Evolutionary conservation across 2,888 invertebrate species (phyloP), one percentile per base, ranked within the genome.

Genomic region (Troglohyphantes excavatus): DNA sequence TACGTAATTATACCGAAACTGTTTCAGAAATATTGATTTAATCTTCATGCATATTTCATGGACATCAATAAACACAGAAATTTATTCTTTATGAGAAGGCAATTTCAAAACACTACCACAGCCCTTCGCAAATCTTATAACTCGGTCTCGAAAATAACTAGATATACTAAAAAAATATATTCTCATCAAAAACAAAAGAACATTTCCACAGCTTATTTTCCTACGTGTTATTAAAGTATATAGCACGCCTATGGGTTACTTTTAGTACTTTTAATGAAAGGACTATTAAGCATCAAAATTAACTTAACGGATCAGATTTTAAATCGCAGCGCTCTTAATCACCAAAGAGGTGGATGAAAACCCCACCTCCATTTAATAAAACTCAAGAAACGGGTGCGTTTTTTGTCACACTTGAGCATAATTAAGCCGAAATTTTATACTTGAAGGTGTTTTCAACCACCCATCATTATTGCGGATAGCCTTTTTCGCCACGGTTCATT

Each of bases 21-120:
- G 53, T 53, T 53, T 53, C 53, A 13, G 53, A 53, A 53, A 53
- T 53, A 53, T 53, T 53, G 53, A 53, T 53, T 53, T n/a, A 53
- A 53, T 13, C 13, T 53, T 53, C n/a, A 53, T 53, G 53, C 53
- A 53, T 53, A 53, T 53, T 53, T 53, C 2, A 53, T 53, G 53
- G 17, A 11, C 53, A 53, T 53, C 53, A 53, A 53, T 53, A 53
- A 53, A 53, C 53, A 53, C 53, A 17, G n/a, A 7, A 53, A n/a
- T 53, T 53, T 53, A 53, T 53, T 53, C 53, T n/a, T n/a, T 53
- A 11, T 53, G 17, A 53, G 33, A 6, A 33, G 33, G 53, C 53
- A 53, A 53, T n/a, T 53, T 53, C n/a, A 53, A 53, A n/a, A 53
- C n/a, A 5, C n/a, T 53, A 53, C 13, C 13, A 53, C 33, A 6